Evolutionary conservation across 2,797 vertebrate species (phyloP).

Genomic region (Sus cebifrons): DNA sequence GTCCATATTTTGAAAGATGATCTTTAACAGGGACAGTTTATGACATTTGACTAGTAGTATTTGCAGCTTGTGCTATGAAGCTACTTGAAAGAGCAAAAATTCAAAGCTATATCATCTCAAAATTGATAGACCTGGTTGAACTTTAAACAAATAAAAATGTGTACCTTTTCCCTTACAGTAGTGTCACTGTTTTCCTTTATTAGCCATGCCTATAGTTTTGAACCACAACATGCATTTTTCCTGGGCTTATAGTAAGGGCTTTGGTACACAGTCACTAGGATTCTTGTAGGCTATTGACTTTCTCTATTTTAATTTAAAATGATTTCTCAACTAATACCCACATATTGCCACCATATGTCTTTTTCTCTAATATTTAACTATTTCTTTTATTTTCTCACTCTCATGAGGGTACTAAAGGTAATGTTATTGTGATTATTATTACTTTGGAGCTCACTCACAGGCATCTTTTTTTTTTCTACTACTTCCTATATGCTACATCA

Average conservation of each 20-base stretch:
- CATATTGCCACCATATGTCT: background rate
- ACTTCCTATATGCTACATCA: background rate
- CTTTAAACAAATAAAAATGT: background rate
- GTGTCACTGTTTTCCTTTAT: background rate
- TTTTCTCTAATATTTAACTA: slow-evolving; percentile 34
- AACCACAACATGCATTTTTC: background rate
- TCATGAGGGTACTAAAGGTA: background rate
- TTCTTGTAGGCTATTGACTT: slow-evolving; percentile 36
- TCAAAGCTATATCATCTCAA: slow-evolving; percentile 7
- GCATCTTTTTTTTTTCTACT: background rate
- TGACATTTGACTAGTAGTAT: background rate
- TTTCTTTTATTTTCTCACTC: slow-evolving; percentile 20
- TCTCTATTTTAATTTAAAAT: slow-evolving; percentile 63
- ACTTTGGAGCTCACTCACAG: background rate
- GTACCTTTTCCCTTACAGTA: background rate
- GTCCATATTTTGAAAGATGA: background rate
- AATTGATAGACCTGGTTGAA: slow-evolving; percentile 23
- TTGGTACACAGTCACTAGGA: background rate
- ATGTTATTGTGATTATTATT: background rate
- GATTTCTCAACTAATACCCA: slow-evolving; percentile 7
- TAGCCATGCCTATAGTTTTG: background rate
- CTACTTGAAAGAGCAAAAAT: slow-evolving; percentile 1
- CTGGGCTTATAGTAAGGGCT: background rate
- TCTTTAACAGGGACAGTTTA: slow-evolving; percentile 23
- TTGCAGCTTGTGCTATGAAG: background rate